Evolutionary conservation across 2,113 vertebrate genomes (phyloP), one percentile per base, ranked within the genome.

Genomic region (Plecotus auritus): DNA sequence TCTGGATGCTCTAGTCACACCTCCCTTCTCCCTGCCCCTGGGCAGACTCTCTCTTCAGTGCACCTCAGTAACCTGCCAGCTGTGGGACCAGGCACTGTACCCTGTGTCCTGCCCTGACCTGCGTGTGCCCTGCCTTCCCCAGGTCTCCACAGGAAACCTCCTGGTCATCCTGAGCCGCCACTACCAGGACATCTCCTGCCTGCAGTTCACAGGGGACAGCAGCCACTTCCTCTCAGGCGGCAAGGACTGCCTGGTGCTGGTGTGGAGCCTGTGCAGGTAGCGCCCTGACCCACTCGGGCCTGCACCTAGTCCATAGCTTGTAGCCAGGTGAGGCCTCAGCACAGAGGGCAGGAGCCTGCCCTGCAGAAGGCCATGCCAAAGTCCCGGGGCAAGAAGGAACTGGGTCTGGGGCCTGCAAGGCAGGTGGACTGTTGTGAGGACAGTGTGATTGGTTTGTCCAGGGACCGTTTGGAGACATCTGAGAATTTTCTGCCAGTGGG

Each of bases 161-260:
- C 98, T 99, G 23, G 98, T 98, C 47, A 98, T 99, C 90, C 98
- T 99, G 90, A 99, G 97, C 91, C 98, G 99, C 12, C 99, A 99
- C 98, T 99, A 99, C 97, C 99, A 99, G 97, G 99, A 99, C 10
- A 85, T 99, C 90, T 99, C 99, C 0, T 99, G 99, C 96, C 97
- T 99, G 89, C 98, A 98, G 94, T 99, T 99, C 96, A 99, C 99
- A 0, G 99, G 99, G 0, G 99, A 99, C 96, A 98, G 99, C 98
- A 99, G 99, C 97, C 99, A 99, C 97, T 99, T 99, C 83, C 96
- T 99, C 66, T 99, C 99, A 0, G 99, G 99, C 69, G 99, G 99
- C 14, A 99, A 99, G 97, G 99, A 99, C 98, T 99, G 99, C 95
- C 97, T 99, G 94, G 99, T 98, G 18, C 98, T 99, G 73, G 99